These are phyloP conservation scores for Synergus itoensis DNA, from an alignment of 2,888 invertebrate species.

Conservation along the genomic window DNA sequence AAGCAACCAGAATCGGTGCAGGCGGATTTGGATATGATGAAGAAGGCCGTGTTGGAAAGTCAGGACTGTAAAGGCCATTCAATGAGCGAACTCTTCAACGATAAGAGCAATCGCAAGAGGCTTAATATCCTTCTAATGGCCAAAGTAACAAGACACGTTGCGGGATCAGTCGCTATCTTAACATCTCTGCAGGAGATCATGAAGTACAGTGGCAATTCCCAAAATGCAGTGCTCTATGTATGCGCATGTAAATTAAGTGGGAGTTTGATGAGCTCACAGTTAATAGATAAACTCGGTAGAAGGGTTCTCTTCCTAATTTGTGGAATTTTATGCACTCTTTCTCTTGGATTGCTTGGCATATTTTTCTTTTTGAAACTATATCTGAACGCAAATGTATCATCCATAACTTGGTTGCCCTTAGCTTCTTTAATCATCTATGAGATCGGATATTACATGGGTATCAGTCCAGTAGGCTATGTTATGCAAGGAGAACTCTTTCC, in stretches of 20 bases:
- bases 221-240: conserved; percentile 80
- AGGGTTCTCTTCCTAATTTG: conserved; percentile 82
- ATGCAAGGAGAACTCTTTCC: conserved; percentile 84
- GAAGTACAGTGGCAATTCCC: conserved; percentile 79
- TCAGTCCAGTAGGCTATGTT: conserved; percentile 83
- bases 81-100: conserved; percentile 76
- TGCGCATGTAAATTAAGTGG: conserved; percentile 81
- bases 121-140: conserved; percentile 81
- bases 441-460: conserved; percentile 82
- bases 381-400: conserved; percentile 77
- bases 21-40: neutral
- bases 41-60: neutral
- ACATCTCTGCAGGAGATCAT: conserved; percentile 83
- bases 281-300: conserved; percentile 81
- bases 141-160: conserved; percentile 83
- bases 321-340: conserved; percentile 80
- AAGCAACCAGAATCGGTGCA: neutral
- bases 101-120: conserved; percentile 80
- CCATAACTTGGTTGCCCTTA: conserved; percentile 81
- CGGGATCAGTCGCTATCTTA: conserved; percentile 82
- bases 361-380: conserved; percentile 81
- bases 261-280: conserved; percentile 76
- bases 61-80: neutral
- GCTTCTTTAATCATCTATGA: conserved; percentile 82
- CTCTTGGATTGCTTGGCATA: conserved; percentile 80